Evolutionary conservation across 1,140 invertebrate species (phyloP), one percentile per base, ranked within the genome.

Genomic region (Bombus pascuorum): DNA sequence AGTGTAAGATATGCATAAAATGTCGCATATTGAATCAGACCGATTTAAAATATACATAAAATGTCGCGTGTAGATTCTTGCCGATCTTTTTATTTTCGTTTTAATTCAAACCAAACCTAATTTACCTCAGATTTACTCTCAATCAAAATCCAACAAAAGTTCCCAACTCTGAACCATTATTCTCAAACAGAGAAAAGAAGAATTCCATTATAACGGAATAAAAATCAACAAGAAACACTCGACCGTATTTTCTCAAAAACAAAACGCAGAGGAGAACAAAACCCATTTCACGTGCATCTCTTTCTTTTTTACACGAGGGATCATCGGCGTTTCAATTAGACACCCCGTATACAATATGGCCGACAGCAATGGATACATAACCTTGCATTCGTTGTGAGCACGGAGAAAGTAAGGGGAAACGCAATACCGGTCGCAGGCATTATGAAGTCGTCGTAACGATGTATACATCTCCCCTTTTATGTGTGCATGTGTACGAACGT

Each of bases 241-340:
- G 13, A 10, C 13, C 12, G 8, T 42, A 15, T 42, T 42, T 71
- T 28, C 22, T 3, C 12, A 6, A 37, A 37, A 76, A 57, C 37
- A 34, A 25, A 32, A 18, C 34, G 34, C 25, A 34, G 32, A 76
- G 37, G 28, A 15, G 34, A 59, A 28, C 74, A 39, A 62, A 75
- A 75, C 13, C 18, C 8, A 15, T 32, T 53, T 25, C 2, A 0
- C 44, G 32, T 5, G 28, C 6, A 6, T 15, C 13, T 15, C n/a
- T 39, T 42, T 42, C 3, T 62, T n/a, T 18, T n/a, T 9, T 32
- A 5, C 34, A 8, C 37, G 32, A 75, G 32, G 37, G 37, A 77
- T 62, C 57, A 59, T 76, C 74, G 53, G 53, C 34, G 57, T 77
- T 77, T 77, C 57, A 62, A 77, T 77, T 77, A 77, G n/a, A 77